phyloP scores from a whole-genome alignment of 2,797 vertebrate genomes.

The Coilia nasus region DNA sequence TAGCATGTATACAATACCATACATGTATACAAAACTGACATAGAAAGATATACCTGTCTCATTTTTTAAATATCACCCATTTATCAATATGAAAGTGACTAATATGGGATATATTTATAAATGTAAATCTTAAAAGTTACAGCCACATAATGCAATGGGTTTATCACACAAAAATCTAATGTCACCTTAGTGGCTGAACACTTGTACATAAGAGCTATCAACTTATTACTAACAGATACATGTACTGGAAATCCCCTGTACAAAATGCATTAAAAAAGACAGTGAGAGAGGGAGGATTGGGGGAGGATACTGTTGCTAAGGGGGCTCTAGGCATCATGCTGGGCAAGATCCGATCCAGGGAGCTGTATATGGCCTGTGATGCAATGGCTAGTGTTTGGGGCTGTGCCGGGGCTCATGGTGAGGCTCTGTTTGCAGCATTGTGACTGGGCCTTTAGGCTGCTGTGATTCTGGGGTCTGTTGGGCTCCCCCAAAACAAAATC shows the following conservation, averaged over 20 bases:
- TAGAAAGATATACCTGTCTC: too few relatives aligned
- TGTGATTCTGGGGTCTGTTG: too few relatives aligned
- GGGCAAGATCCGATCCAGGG: slow-evolving; percentile 39
- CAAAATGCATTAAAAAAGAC: background rate
- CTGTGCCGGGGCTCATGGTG: slow-evolving; percentile 63
- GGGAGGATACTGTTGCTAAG: background rate
- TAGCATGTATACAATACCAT: background rate
- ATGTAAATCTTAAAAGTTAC: too few relatives aligned
- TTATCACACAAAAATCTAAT: too few relatives aligned
- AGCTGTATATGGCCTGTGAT: slow-evolving; percentile 58
- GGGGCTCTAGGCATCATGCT: background rate
- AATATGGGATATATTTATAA: too few relatives aligned
- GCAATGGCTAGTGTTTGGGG: slow-evolving; percentile 60
- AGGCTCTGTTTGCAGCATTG: slow-evolving; percentile 57
- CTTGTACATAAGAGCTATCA: background rate
- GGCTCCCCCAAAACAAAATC: too few relatives aligned
- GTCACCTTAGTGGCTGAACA: background rate
- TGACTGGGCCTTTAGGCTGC: slow-evolving; percentile 68
- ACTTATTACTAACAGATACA: background rate
- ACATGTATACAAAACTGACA: too few relatives aligned
- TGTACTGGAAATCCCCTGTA: background rate
- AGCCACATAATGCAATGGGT: too few relatives aligned
- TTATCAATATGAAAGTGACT: too few relatives aligned
- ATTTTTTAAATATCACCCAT: too few relatives aligned
- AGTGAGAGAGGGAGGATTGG: background rate